Conservation (phyloP, 1,140 invertebrate species). For the Drosophila elegans region DNA sequence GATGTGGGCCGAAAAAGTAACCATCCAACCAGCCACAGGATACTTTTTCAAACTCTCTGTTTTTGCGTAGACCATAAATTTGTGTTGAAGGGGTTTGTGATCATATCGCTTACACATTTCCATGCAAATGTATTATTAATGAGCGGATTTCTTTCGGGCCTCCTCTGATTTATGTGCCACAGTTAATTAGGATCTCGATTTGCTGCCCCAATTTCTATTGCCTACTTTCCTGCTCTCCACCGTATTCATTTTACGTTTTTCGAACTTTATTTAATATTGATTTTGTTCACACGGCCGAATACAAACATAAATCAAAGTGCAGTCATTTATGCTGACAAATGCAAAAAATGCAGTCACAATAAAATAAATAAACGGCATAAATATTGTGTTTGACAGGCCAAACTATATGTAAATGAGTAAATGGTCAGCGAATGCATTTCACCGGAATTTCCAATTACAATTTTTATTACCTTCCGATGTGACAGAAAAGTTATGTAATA, state of each 20-base stretch:
- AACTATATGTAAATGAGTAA: slow-evolving; percentile 44
- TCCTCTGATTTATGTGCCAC: slow-evolving; percentile 67
- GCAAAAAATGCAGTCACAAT: slow-evolving; percentile 26
- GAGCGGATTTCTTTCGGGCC: slow-evolving; percentile 48
- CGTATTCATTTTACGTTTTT: neutral
- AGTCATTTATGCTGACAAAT: slow-evolving; percentile 58
- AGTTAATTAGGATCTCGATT: slow-evolving; percentile 73
- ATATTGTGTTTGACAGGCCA: slow-evolving; percentile 41
- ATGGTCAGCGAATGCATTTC: slow-evolving; percentile 25
- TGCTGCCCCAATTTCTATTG: slow-evolving; percentile 47
- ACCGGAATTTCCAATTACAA: slow-evolving; percentile 28
- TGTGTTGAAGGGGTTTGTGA: slow-evolving; percentile 48
- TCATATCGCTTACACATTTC: slow-evolving; percentile 62
- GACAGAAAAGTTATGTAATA: neutral
- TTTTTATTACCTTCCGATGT: slow-evolving; percentile 39
- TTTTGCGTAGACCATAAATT: slow-evolving; percentile 65
- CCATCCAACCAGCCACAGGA: too few species aligned
- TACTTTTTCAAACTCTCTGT: slow-evolving; percentile 33
- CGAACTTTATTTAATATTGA: slow-evolving; percentile 28
- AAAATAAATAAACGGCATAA: slow-evolving; percentile 39
- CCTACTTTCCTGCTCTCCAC: slow-evolving; percentile 27
- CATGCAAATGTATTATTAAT: slow-evolving; percentile 79
- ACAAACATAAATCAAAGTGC: slow-evolving; percentile 51
- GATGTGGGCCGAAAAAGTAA: slow-evolving; percentile 43
- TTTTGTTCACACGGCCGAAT: slow-evolving; percentile 10